Base-by-base conservation (phyloP, 2,797 vertebrate species). In the Dicrostonyx torquatus region DNA sequence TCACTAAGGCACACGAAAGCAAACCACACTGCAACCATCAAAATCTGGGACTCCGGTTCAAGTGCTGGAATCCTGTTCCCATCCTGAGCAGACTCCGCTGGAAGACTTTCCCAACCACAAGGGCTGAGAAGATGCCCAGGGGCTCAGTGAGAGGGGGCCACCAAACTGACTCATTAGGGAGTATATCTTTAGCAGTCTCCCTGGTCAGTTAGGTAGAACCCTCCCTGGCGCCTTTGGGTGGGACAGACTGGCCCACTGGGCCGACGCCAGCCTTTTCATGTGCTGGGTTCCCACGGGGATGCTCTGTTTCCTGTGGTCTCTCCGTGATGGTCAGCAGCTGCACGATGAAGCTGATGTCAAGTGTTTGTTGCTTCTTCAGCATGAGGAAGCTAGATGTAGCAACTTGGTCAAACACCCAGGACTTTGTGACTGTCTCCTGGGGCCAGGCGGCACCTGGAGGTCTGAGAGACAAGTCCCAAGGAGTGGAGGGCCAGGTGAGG, bases 281-380 rank as follows among this genome's bases (percentile, higher is more conserved):
- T 60, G 76, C 26, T 17, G 18, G 78, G 5, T 86, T 83, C 90
- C 95, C 90, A 9, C 3, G 50, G 90, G 85, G 92, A 83, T 15
- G 9, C 75, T 91, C 48, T 12, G 60, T 87, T 90, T 94, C 94
- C 96, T 95, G 94, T 89, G 93, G 89, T 80, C 85, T 90, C 75
- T 86, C 86, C 22, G 4, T 94, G 96, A 94, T 48, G 92, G 89
- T 78, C 84, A 89, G 86, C 95, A 97, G 96, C 97, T 97, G 96
- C 84, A 45, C 4, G 4, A 50, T 3, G 34, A 66, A 93, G 85
- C 95, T 76, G 79, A 64, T 37, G 50, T 94, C 86, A 90, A 20
- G 11, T 92, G 83, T 92, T 88, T 90, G 82, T 77, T 82, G 91
- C 90, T 68, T 82, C 90, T 93, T 83, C 70, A 50, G 86, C 48